phyloP scores from a whole-genome alignment of 2,888 invertebrate genomes.

The Biston betularia region DNA sequence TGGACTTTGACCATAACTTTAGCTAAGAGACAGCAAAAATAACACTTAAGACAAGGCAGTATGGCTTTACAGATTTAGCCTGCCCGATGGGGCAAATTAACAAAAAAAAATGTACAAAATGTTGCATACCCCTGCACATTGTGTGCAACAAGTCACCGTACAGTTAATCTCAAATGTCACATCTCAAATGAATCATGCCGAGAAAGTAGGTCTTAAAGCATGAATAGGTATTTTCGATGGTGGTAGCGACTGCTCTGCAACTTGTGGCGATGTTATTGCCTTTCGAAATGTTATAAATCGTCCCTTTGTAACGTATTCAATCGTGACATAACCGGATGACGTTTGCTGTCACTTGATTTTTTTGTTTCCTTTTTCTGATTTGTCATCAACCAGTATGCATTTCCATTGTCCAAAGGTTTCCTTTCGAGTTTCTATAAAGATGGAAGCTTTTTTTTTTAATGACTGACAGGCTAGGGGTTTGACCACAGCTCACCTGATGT shows the following conservation, averaged over 20 bases:
- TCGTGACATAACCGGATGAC: constrained; percentile 1
- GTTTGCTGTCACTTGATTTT: background rate
- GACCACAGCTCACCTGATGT: no score
- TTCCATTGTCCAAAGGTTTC: no score
- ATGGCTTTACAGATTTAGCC: no score
- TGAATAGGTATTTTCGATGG: constrained; percentile 27
- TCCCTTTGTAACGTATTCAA: constrained; percentile 14
- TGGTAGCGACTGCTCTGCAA: background rate
- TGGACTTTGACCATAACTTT: no score
- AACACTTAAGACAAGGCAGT: no score
- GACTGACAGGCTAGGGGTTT: no score
- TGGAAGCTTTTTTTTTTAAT: no score
- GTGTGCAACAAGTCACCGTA: constrained; percentile 42
- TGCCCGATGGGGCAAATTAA: no score
- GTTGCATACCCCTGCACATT: constrained; percentile 35
- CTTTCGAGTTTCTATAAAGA: no score
- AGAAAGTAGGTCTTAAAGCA: constrained; percentile 34
- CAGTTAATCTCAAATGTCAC: constrained; percentile 44
- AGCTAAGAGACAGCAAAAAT: no score
- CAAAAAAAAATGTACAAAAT: constrained; percentile 8
- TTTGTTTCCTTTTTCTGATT: background rate
- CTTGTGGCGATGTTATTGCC: constrained; percentile 30
- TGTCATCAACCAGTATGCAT: background rate
- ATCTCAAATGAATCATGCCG: constrained; percentile 36
- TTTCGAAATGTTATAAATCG: constrained; percentile 38